Evolutionary conservation across 2,888 invertebrate species (phyloP).

Genomic region (Diadegma fenestrale): DNA sequence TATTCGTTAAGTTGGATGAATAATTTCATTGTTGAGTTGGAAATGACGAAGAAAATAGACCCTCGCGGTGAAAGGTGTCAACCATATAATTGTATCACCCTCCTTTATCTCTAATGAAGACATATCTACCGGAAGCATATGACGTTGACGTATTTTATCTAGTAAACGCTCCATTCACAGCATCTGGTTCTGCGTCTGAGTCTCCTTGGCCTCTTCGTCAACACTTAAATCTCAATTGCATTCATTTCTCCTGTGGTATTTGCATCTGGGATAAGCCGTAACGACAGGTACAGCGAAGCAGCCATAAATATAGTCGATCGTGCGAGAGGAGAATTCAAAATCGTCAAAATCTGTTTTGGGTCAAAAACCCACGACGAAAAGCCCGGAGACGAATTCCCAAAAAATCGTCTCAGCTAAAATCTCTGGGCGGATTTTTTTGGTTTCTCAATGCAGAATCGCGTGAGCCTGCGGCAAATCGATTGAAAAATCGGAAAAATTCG

Average conservation of each 20-base stretch:
- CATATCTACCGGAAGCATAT: conserved; percentile 35
- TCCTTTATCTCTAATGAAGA: conserved; percentile 25
- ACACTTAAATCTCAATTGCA: conserved; percentile 38
- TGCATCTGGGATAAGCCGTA: background rate
- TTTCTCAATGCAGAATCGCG: too few relatives aligned
- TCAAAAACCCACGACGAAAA: background rate
- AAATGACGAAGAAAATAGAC: background rate
- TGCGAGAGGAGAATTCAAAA: too few relatives aligned
- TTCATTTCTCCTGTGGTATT: conserved; percentile 25
- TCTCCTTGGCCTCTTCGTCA: conserved; percentile 18
- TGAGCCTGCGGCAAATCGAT: too few relatives aligned
- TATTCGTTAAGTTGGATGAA: background rate
- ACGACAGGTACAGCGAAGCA: conserved; percentile 20
- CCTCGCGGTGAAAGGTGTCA: background rate
- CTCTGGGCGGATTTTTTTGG: too few relatives aligned
- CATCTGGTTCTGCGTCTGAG: background rate
- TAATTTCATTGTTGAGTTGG: background rate
- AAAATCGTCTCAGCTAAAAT: too few relatives aligned
- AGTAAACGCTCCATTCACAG: conserved; percentile 30
- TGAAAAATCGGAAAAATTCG: too few relatives aligned
- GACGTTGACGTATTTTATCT: conserved; percentile 28
- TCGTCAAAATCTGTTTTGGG: background rate
- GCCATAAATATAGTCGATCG: background rate
- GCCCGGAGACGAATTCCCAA: too few relatives aligned
- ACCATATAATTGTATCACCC: conserved; percentile 8